Evolutionary conservation across 2,797 vertebrate species (phyloP).

Genomic region (Micrastur ruficollis): DNA sequence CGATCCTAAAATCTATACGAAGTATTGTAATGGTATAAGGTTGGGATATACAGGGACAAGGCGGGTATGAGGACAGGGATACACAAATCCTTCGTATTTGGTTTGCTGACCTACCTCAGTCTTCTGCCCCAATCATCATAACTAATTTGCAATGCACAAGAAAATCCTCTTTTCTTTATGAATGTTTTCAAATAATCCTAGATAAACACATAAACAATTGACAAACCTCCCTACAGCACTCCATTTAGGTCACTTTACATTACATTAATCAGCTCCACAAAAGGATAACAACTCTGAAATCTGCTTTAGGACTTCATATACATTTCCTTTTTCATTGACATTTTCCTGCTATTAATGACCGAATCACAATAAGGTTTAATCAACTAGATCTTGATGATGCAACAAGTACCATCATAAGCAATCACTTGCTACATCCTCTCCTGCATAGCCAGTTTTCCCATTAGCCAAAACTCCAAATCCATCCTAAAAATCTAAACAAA

Average conservation of each 20-base stretch:
- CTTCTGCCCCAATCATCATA: not conserved
- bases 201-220: not conserved
- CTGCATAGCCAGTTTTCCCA: not conserved
- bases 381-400: not conserved
- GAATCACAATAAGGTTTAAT: not conserved
- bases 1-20: not conserved
- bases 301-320: not conserved
- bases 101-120: not conserved
- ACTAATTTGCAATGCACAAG: not conserved
- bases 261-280: not conserved
- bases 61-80: not conserved
- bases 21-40: not conserved
- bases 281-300: not conserved
- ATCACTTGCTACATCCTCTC: not conserved
- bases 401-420: not conserved
- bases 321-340: not conserved
- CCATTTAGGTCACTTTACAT: not conserved
- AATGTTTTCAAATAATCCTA: conserved; percentile 7
- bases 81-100: not conserved
- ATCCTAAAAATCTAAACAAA: not conserved
- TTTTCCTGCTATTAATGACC: not conserved
- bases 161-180: conserved; percentile 7
- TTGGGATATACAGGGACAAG: fast-evolving
- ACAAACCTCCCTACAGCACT: not conserved
- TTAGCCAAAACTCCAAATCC: not conserved